Base-by-base conservation (phyloP, 2,797 vertebrate species). In the Parauchenoglanis ngamensis region DNA sequence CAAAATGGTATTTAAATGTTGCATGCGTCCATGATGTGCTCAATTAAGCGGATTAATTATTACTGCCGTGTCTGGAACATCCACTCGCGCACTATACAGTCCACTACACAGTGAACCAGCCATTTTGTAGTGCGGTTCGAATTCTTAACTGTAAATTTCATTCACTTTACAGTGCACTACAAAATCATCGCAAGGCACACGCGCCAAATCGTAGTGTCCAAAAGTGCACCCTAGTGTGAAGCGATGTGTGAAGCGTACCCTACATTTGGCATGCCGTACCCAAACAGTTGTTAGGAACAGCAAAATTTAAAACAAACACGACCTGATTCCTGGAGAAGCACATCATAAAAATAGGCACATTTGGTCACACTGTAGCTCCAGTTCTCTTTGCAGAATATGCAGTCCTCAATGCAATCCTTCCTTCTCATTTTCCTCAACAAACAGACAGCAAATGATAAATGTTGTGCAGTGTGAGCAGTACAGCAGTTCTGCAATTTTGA, bases 1-100 rank as follows among this genome's bases (percentile, higher is more conserved):
- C 2, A n/a, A 35, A 63, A n/a, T 4, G 25, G 35, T 46, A 63
- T 17, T 63, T 46, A 63, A 40, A 46, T n/a, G 57, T 63, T 49
- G 56, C 52, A 77, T 21, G 15, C 28, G 7, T 31, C 21, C 35
- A 15, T 61, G 59, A 63, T 46, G 17, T 25, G 79, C 63, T 63
- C 59, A 63, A 19, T 81, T 49, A 81, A 17, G 35, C 23, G 8
- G 79, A 81, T 63, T 63, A 46, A 81, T 63, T 81, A 40, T 40
- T 40, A 40, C 35, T 40, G 35, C 35, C 35, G 35, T 40, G 35
- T 40, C 35, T 40, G 35, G 35, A 40, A 40, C 35, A 40, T 40
- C 35, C 35, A 40, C 35, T 40, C 35, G 35, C 35, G 35, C 35
- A 40, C 35, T 40, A 40, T 40, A 40, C 35, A 40, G 2, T 40